Conservation (phyloP, 2,888 invertebrate species). For the Galerucella nymphaeae region DNA sequence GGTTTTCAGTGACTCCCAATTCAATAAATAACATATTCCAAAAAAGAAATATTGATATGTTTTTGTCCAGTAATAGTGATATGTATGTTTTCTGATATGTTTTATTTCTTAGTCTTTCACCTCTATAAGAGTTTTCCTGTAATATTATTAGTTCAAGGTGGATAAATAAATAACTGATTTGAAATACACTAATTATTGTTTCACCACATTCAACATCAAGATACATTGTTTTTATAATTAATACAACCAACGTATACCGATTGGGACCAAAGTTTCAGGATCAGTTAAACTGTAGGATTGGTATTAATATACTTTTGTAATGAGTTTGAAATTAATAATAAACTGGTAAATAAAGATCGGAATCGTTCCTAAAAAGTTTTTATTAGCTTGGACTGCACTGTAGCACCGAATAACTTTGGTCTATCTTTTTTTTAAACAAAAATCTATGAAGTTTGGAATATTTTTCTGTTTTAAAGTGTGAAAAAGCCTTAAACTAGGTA, state of each 20-base stretch:
- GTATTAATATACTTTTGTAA: no score
- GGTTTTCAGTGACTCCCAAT: neutral
- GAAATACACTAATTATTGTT: slow-evolving; percentile 50
- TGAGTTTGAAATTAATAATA: no score
- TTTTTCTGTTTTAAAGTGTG: no score
- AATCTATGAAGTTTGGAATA: no score
- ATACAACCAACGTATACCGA: slow-evolving; percentile 14
- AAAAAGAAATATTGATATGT: neutral
- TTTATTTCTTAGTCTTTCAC: slow-evolving; percentile 41
- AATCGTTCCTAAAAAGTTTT: no score
- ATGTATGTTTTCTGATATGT: slow-evolving; percentile 43
- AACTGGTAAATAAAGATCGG: no score
- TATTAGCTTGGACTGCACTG: no score
- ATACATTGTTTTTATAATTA: slow-evolving; percentile 34
- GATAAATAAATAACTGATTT: slow-evolving; percentile 9
- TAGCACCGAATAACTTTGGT: no score
- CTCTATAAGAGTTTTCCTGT: slow-evolving; percentile 39
- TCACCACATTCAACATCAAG: slow-evolving; percentile 52
- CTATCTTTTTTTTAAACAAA: no score
- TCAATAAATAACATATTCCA: neutral
- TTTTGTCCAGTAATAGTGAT: slow-evolving; percentile 33
- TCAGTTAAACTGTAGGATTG: no score
- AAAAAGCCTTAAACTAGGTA: neutral
- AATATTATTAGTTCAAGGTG: slow-evolving; percentile 9
- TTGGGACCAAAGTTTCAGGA: neutral